Percentiles rank a stretch among this genome's conserved stretches.
Conservation (phyloP, 2,113 vertebrate genomes). For the Cynopterus brachyotis region DNA sequence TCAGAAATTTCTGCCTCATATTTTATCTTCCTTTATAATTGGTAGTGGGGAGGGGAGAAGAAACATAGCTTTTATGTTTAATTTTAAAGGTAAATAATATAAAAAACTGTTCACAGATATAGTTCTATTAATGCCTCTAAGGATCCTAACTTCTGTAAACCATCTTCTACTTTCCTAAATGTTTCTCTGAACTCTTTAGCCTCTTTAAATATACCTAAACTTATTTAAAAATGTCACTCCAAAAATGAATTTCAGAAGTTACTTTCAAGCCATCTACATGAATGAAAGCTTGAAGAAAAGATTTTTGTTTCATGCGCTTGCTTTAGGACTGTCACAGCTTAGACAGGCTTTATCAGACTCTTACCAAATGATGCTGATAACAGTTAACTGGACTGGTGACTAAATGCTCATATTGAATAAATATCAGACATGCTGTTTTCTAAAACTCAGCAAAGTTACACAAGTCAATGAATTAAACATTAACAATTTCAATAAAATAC, state of each 20-base stretch:
- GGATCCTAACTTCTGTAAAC: not conserved
- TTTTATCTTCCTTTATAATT: not conserved
- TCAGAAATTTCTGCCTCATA: not conserved
- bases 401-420: not conserved
- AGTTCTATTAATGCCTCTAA: not conserved
- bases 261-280: not conserved
- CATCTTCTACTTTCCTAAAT: not conserved
- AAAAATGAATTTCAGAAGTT: constrained; percentile 13
- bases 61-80: not conserved
- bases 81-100: constrained; percentile 17
- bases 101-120: not conserved
- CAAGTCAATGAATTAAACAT: not conserved
- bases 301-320: not conserved
- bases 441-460: not conserved
- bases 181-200: not conserved
- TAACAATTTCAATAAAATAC: constrained; percentile 34
- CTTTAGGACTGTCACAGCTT: not conserved
- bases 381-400: not conserved
- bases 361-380: not conserved
- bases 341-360: not conserved
- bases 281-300: not conserved
- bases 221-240: not conserved
- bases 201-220: not conserved
- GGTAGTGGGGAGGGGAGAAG: not conserved
- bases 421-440: constrained; percentile 9